Evolutionary conservation across 2,888 invertebrate genomes (phyloP), one percentile per base, ranked within the genome.

Genomic region (Oegoconia quadripuncta): DNA sequence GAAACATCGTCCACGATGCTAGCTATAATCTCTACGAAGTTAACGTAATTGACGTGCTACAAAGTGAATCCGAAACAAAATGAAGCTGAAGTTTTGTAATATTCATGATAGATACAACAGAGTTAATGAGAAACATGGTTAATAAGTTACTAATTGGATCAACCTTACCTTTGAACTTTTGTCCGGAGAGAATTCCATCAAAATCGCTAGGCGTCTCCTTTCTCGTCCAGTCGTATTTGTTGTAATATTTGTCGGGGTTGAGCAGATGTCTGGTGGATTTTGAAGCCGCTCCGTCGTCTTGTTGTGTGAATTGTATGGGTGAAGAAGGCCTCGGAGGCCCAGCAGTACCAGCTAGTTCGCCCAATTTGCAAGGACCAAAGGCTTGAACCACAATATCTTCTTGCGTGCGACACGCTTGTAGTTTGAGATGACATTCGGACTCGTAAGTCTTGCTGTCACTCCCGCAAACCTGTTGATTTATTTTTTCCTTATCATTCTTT

Each of bases 341-440:
- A 49, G 94, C 94, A 3, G 94, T 95, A 42, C 93, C 93, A 39
- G 91, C 89, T 47, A 90, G 79, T 63, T 91, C 90, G 44, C 92
- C 90, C 54, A 93, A 88, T 86, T 91, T 91, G 75, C 93, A 94
- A 42, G 92, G 91, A 30, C 93, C 93, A 55, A 93, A 92, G 1
- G 93, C 93, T 74, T 92, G 92, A 3, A 95, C 90, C 17, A 92
- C 92, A 49, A 96, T 92, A 62, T 94, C 92, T 57, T 92, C 92
- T 82, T 95, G 95, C 62, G 92, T 88, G 59, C 93, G 91, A 80
- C 97, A 97, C 36, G 95, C 93, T 75, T 95, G 92, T 64, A 93
- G 90, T 56, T 93, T 90, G 46, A 96, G 89, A 64, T 93, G 92
- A 70, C 97, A 97, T 67, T 95, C 94, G 50, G 95, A 96, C 55